Evolutionary conservation across 1,140 invertebrate species (phyloP).

Genomic region (Formica exsecta): DNA sequence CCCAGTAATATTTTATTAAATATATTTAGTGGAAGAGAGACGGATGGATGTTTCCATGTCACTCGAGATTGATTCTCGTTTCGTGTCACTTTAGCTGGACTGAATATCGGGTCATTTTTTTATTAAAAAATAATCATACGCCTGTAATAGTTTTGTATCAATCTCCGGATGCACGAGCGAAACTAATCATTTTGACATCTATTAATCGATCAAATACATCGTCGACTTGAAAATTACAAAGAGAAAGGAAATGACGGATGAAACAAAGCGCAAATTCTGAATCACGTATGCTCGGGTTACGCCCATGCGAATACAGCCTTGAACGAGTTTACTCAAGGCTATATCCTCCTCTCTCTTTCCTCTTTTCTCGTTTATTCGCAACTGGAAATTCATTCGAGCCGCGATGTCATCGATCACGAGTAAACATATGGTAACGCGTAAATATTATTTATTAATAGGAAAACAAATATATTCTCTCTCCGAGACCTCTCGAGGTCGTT

Average conservation of each 20-base stretch:
- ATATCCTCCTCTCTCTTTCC: slow-evolving; percentile 36
- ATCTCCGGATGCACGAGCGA: not conserved
- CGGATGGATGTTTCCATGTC: not conserved
- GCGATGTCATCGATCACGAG: slow-evolving; percentile 13
- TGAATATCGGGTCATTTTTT: not conserved
- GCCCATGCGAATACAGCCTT: slow-evolving; percentile 25
- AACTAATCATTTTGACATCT: not conserved
- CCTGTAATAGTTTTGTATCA: not conserved
- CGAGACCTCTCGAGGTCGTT: not conserved
- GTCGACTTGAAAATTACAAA: not conserved
- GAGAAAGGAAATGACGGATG: not conserved
- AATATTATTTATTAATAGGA: slow-evolving; percentile 14
- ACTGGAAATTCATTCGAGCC: slow-evolving; percentile 15
- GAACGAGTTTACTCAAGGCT: slow-evolving; percentile 55
- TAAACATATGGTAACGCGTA: not conserved
- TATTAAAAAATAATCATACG: not conserved
- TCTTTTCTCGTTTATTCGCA: not conserved
- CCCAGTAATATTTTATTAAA: not conserved
- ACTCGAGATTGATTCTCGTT: not conserved
- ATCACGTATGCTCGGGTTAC: not conserved
- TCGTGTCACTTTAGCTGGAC: not conserved
- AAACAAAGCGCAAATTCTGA: not conserved
- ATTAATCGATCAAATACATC: not conserved
- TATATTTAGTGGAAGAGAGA: too few species aligned
- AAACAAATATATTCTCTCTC: not conserved